phyloP scores from a whole-genome alignment of 1,140 invertebrate genomes.

The Zaprionus vittiger region DNA sequence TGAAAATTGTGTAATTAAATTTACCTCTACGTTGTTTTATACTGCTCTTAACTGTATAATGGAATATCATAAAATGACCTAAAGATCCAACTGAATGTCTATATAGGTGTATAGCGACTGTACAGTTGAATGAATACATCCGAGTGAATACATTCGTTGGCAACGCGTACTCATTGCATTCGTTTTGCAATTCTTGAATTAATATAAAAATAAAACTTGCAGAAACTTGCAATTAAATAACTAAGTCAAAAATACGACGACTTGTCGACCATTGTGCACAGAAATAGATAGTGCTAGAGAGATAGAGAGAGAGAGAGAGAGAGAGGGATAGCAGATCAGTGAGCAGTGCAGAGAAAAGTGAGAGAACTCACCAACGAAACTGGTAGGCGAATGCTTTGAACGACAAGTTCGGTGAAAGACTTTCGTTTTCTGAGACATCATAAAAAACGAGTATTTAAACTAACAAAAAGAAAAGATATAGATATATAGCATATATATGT shows the following conservation, averaged over 20 bases:
- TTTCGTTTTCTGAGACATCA: conserved; percentile 46
- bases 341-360: conserved; percentile 1
- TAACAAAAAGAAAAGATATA: background rate
- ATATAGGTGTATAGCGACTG: background rate
- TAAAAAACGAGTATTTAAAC: conserved; percentile 16
- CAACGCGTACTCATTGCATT: background rate
- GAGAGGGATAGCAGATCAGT: conserved; percentile 3
- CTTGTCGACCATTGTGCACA: conserved; percentile 60
- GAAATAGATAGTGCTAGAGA: conserved; percentile 59
- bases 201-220: conserved; percentile 75
- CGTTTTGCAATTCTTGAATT: conserved; percentile 56
- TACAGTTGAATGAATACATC: background rate
- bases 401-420: conserved; percentile 43
- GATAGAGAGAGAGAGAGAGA: conserved; percentile 22
- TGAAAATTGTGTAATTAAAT: too few relatives aligned
- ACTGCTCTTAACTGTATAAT: background rate
- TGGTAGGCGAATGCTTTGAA: conserved; percentile 40
- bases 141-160: background rate
- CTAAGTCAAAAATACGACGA: conserved; percentile 66
- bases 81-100: background rate
- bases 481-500: conserved; percentile 5
- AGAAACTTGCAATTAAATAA: conserved; percentile 75
- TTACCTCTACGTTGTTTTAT: too few relatives aligned
- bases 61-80: background rate
- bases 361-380: conserved; percentile 11